Evolutionary conservation across 1,140 invertebrate genomes (phyloP).

Genomic region (Achroia grisella): DNA sequence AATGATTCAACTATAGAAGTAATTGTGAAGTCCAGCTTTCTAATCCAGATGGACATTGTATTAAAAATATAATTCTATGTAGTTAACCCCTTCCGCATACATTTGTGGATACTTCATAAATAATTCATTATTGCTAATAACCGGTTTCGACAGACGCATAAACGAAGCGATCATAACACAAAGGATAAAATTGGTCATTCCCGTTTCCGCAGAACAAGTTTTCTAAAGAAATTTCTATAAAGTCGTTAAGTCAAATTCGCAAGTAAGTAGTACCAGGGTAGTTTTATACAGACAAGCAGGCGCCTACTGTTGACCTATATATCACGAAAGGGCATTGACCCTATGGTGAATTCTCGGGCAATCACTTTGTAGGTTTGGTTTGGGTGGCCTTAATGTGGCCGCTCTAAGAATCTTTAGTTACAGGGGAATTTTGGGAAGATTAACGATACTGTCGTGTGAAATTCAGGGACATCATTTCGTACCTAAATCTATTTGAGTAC

Average conservation of each 20-base stretch:
- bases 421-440: slow-evolving; percentile 3
- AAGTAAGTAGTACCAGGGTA: slow-evolving; percentile 26
- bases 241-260: slow-evolving; percentile 32
- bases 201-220: slow-evolving; percentile 34
- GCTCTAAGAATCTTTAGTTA: not conserved
- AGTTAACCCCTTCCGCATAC: slow-evolving; percentile 34
- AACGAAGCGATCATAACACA: slow-evolving; percentile 18
- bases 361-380: slow-evolving; percentile 7
- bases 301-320: slow-evolving; percentile 66
- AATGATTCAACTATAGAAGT: too few species aligned
- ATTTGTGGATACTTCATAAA: slow-evolving; percentile 23
- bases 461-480: too few species aligned
- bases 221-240: slow-evolving; percentile 24
- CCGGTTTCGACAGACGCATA: slow-evolving; percentile 22
- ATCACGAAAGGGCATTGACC: slow-evolving; percentile 57
- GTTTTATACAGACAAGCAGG: slow-evolving; percentile 57
- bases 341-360: slow-evolving; percentile 35
- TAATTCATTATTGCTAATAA: slow-evolving; percentile 31
- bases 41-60: slow-evolving; percentile 19
- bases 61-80: slow-evolving; percentile 28
- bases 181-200: slow-evolving; percentile 32
- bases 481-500: too few species aligned
- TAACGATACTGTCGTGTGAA: too few species aligned
- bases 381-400: not conserved
- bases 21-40: slow-evolving; percentile 18